A percentile compares a stretch with the other conserved stretches of the same genome.
These are phyloP conservation scores for Platygyra sinensis DNA, from an alignment of 64 coral and sea anemone species.

Conservation along the genomic window DNA sequence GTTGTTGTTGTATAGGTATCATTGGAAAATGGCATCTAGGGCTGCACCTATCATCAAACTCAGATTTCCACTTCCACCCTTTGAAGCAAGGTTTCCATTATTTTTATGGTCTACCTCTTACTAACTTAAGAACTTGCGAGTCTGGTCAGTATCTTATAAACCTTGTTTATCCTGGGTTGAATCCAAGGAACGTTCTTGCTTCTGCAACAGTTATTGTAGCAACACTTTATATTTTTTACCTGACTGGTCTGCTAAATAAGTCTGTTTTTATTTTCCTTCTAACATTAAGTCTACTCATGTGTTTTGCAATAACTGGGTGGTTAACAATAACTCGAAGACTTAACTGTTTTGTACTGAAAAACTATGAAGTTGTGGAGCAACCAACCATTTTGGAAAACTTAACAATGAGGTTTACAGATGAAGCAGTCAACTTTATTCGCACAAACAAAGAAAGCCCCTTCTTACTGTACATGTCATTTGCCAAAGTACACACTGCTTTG, in stretches of 20 bases:
- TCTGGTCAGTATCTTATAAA: not conserved
- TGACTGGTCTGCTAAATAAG: conserved; percentile 30
- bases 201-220: not conserved
- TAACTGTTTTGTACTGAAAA: conserved; percentile 53
- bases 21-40: conserved; percentile 84
- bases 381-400: conserved; percentile 69
- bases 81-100: conserved; percentile 68
- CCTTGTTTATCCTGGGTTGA: conserved; percentile 9
- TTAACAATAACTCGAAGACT: not conserved
- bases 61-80: conserved; percentile 59
- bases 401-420: conserved; percentile 66
- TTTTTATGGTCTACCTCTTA: conserved; percentile 67
- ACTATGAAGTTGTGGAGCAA: conserved; percentile 68
- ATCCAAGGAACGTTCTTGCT: not conserved
- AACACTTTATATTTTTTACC: not conserved
- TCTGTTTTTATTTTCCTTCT: conserved; percentile 4
- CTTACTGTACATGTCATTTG: conserved; percentile 55
- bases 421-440: conserved; percentile 52
- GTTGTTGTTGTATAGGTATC: conserved; percentile 28
- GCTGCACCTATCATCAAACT: conserved; percentile 19
- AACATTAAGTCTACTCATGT: not conserved
- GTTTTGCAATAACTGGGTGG: not conserved
- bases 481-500: conserved; percentile 66
- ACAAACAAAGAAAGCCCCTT: conserved; percentile 51
- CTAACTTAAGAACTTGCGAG: conserved; percentile 52